Base-by-base conservation (phyloP, 2,888 invertebrate genomes). In the Cordilura impudica region DNA sequence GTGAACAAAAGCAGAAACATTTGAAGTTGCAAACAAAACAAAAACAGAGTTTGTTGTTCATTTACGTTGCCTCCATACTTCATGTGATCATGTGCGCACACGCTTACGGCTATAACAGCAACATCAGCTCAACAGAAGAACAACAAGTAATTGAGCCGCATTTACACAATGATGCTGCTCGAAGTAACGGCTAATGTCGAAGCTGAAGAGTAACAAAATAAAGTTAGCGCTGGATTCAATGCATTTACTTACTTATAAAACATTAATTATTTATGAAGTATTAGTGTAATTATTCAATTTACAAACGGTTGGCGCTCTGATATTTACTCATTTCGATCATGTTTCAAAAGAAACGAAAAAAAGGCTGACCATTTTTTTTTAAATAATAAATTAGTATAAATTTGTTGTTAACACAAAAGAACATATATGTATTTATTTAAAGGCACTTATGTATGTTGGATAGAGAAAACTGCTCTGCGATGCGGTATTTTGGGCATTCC, bases 251-350 rank as follows among this genome's bases (percentile, higher is more conserved):
- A 56, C 65, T 82, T 83, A 82, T 82, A 83, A 83, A 84, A 83
- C 84, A 85, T 85, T 84, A 84, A 85, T 85, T 84, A 85, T 84
- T 84, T 84, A 84, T 85, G 84, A 85, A 85, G 84, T 84, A 84
- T 84, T 85, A 84, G 83, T 83, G 83, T 85, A 84, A 85, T 84
- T 85, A 85, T 84, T 85, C 85, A 85, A 85, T 85, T 85, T 85
- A 82, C 83, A 83, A 83, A 82, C 81, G 74, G 78, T 74, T 73
- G 75, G 72, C 70, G 81, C 66, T 74, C 70, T 61, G 61, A 65
- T 58, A 54, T 66, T 65, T 53, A 63, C 74, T 66, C 75, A 51
- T 79, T 79, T 67, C 51, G 43, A 63, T 75, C 70, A 71, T 67
- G 51, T 66, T 79, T 45, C 53, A 53, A 54, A 51, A 31, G 65